Evolutionary conservation across 1,140 invertebrate genomes (phyloP), one percentile per base, ranked within the genome.

Genomic region (Drosophila tsacasi): DNA sequence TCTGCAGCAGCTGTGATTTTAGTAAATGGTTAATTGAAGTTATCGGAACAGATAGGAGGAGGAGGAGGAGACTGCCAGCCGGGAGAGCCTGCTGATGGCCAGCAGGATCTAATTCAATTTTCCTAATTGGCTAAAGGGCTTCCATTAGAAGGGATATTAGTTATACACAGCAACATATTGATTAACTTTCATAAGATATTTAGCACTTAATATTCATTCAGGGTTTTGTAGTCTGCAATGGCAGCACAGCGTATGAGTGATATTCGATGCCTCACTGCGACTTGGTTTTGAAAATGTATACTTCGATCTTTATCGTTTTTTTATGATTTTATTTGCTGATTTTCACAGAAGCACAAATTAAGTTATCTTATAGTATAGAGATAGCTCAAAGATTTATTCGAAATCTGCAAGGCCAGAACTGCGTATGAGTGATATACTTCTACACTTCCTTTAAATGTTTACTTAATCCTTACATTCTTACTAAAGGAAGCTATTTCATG

Each of bases 1-100:
- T 52, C 58, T 58, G 19, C 21, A 39, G 32, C 71, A 74, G 71
- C 54, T 73, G 55, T 73, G 67, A 58, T 61, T 52, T 40, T 30
- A 19, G 66, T 52, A 58, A 60, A 46, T 71, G 49, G 32, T 57
- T 69, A 69, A 69, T 68, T 67, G 27, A 68, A 69, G 27, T 32
- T 42, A 69, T 69, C 46, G 66, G 27, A 25, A 47, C 15, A 25
- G 35, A 50, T 25, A n/a, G 15, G 7, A 37, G 5, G 7, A n/a
- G n/a, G n/a, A n/a, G n/a, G n/a, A n/a, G n/a, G 19, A 12, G 42
- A n/a, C 25, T 21, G 12, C 4, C 23, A 49, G 15, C 8, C 21
- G 4, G 21, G 5, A 47, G 21, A 2, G 21, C n/a, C n/a, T 21
- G 7, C 23, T 25, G 25, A 5, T 5, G 23, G 32, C 15, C 47